Percentiles rank a stretch among this genome's conserved stretches.
Conservation (phyloP, 1,140 invertebrate species). For the Elysia chlorotica region DNA sequence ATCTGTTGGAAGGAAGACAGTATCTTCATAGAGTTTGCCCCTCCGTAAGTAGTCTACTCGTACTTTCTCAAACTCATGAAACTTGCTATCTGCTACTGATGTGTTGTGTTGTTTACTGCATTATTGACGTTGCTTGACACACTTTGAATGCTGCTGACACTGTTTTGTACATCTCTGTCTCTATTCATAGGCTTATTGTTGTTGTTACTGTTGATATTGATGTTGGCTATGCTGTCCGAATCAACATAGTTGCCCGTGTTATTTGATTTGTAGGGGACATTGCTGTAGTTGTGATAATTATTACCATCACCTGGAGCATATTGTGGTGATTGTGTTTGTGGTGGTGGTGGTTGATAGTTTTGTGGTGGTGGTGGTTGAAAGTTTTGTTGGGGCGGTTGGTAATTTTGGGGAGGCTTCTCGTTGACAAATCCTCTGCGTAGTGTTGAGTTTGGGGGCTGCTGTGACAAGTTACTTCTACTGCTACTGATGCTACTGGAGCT, state of each 20-base stretch:
- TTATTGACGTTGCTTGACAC: background rate
- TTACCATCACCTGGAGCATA: too few relatives aligned
- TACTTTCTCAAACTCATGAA: slow-evolving; percentile 38
- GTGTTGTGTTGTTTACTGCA: background rate
- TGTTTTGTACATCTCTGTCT: background rate
- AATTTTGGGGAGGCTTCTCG: background rate
- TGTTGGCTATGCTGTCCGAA: background rate
- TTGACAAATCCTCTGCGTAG: background rate
- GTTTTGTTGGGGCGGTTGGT: background rate
- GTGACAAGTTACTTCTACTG: slow-evolving; percentile 12
- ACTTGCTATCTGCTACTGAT: slow-evolving; percentile 9
- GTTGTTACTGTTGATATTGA: background rate
- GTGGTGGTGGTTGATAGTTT: background rate
- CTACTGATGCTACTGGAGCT: slow-evolving; percentile 14
- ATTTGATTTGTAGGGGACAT: background rate
- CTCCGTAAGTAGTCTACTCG: slow-evolving; percentile 59
- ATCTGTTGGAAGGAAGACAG: slow-evolving; percentile 69
- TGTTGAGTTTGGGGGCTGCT: background rate
- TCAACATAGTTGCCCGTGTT: background rate
- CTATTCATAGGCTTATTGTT: background rate
- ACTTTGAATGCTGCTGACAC: background rate
- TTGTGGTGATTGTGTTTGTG: background rate
- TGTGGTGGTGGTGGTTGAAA: background rate
- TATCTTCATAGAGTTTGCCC: slow-evolving; percentile 72
- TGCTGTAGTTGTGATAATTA: slow-evolving; percentile 9